Evolutionary conservation across 2,797 vertebrate genomes (phyloP), one percentile per base, ranked within the genome.

Genomic region (Gallinago nigripennis): DNA sequence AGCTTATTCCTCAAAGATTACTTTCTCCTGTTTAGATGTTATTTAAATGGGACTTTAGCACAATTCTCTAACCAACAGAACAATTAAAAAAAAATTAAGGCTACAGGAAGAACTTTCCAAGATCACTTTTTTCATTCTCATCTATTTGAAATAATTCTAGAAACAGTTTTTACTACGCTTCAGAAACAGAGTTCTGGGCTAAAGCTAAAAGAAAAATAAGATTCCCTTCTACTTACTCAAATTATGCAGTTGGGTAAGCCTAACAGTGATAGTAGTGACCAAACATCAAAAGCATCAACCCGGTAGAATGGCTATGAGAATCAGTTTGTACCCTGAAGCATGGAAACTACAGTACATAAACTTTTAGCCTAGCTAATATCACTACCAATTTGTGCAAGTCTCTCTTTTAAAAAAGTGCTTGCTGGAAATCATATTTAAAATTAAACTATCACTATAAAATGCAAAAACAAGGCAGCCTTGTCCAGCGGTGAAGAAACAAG

Each of bases 91-190:
- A 53, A 69, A 57, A 4, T 41, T 31, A 72, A 21, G 4, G 31
- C 51, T 70, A 60, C n/a, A 20, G 45, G 58, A 82, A 88, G 35
- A 87, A 72, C 31, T 16, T 92, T 92, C n/a, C 69, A 86, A 77
- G 85, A 46, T 13, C 19, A 23, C n/a, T 82, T 37, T 73, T 68
- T 63, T 16, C 2, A 35, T 82, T 75, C 46, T 91, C 57, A 71
- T 79, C 64, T 88, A 54, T 92, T 88, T 94, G 57, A 89, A 91
- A 90, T 91, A 75, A 33, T 92, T 96, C 65, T 95, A 95, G 92
- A 96, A 94, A 85, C 37, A 80, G 46, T 33, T 72, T 86, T 86
- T 78, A 88, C 17, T 80, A 7, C 1, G 2, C 21, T 92, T 90
- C 50, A 79, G 37, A 92, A 35, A 51, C 11, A 69, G 27, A 2